Conservation (phyloP, 2,888 invertebrate species). For the Stenodera caucasica region DNA sequence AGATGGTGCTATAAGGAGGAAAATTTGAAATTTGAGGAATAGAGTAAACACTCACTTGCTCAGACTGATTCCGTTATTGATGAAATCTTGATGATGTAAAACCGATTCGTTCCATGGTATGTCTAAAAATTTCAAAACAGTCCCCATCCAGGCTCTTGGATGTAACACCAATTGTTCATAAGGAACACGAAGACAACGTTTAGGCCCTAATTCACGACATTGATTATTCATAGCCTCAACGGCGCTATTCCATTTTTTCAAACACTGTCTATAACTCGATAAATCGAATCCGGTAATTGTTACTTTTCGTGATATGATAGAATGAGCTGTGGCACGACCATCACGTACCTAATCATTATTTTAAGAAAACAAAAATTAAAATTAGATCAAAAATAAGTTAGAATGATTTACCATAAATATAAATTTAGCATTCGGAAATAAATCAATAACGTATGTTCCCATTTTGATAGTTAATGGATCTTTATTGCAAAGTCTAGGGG, state of each 20-base stretch:
- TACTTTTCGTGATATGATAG: constrained; percentile 76
- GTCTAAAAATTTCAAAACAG: constrained; percentile 84
- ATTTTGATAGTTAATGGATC: constrained; percentile 98
- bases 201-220: constrained; percentile 78
- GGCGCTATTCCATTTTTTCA: constrained; percentile 96
- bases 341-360: constrained; percentile 82
- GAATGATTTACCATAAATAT: constrained; percentile 73
- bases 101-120: constrained; percentile 96
- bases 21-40: no score
- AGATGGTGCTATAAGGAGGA: no score
- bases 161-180: constrained; percentile 97
- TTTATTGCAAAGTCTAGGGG: constrained; percentile 95
- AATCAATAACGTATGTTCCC: constrained; percentile 89
- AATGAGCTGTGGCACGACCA: constrained; percentile 97
- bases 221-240: constrained; percentile 93
- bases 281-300: constrained; percentile 82
- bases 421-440: constrained; percentile 98
- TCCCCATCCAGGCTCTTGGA: constrained; percentile 85
- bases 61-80: constrained; percentile 93
- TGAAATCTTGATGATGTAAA: constrained; percentile 95
- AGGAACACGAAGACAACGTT: constrained; percentile 83
- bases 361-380: neutral
- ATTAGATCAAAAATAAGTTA: neutral
- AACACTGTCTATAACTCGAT: constrained; percentile 88
- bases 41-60: constrained; percentile 90